Evolutionary conservation across 2,888 invertebrate species (phyloP).

Genomic region (Noctuana brunneofusca): DNA sequence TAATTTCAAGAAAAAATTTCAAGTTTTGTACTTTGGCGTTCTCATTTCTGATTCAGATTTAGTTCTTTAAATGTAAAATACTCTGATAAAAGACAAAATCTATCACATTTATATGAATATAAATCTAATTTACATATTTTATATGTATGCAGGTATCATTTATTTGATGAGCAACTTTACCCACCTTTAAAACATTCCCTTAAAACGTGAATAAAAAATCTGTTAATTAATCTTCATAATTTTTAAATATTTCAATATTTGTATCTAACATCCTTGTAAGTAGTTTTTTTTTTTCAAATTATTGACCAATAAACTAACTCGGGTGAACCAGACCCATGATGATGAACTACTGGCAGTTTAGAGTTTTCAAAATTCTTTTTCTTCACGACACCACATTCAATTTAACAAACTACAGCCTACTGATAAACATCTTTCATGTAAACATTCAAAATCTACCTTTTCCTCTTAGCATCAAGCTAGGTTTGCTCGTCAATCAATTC

Average conservation of each 20-base stretch:
- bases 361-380: neutral
- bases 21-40: constrained; percentile 31
- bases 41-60: constrained; percentile 12
- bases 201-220: constrained; percentile 15
- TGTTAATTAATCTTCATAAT: constrained; percentile 1
- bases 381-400: neutral
- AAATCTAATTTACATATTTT: constrained; percentile 43
- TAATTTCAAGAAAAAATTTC: neutral
- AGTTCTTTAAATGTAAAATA: constrained; percentile 25
- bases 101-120: constrained; percentile 49
- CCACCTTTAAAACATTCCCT: constrained; percentile 6
- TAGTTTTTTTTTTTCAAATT: neutral
- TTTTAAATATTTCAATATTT: neutral
- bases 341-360: constrained; percentile 18
- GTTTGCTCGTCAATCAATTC: constrained; percentile 12
- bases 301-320: neutral
- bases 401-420: neutral
- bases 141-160: constrained; percentile 44
- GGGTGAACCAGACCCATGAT: neutral
- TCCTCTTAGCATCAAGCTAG: neutral
- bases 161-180: constrained; percentile 44
- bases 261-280: no score
- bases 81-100: constrained; percentile 38
- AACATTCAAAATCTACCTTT: constrained; percentile 9
- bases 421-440: constrained; percentile 8